These are phyloP conservation scores for Helobdella robusta DNA, from an alignment of 2,888 invertebrate genomes.

Conservation along the genomic window DNA sequence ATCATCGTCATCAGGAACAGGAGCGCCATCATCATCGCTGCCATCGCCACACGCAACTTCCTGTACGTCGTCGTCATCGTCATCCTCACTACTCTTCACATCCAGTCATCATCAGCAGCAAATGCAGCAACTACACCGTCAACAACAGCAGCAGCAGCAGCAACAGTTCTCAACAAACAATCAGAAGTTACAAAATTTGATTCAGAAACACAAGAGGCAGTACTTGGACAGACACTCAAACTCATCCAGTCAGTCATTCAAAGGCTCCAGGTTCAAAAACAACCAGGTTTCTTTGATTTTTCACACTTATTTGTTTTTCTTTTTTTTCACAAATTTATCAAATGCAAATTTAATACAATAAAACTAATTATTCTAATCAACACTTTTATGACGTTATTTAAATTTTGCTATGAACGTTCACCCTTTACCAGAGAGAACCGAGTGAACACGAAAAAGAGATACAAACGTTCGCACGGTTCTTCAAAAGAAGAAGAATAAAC, in stretches of 20 bases:
- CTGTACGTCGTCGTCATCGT: background rate
- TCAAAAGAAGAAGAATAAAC: conserved; percentile 26
- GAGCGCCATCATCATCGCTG: background rate
- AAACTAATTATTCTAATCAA: too few species aligned
- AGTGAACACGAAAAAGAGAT: conserved; percentile 27
- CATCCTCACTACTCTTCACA: background rate
- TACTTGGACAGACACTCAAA: background rate
- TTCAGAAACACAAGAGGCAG: conserved; percentile 7
- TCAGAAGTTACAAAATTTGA: background rate
- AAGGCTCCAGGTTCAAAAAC: conserved; percentile 7
- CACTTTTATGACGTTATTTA: too few species aligned
- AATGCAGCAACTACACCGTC: background rate
- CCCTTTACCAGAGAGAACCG: conserved; percentile 23
- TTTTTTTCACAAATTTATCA: too few species aligned
- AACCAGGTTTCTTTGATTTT: too few species aligned
- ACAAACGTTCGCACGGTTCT: conserved; percentile 26
- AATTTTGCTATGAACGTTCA: too few species aligned
- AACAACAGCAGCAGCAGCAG: background rate
- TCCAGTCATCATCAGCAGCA: background rate
- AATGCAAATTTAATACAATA: too few species aligned
- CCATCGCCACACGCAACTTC: background rate
- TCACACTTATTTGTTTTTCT: too few species aligned
- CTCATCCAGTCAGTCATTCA: conserved; percentile 4
- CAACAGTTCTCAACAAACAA: conserved; percentile 1
- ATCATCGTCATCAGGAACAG: background rate